Base-by-base conservation (phyloP, 2,888 invertebrate species). In the Acleris emargana region DNA sequence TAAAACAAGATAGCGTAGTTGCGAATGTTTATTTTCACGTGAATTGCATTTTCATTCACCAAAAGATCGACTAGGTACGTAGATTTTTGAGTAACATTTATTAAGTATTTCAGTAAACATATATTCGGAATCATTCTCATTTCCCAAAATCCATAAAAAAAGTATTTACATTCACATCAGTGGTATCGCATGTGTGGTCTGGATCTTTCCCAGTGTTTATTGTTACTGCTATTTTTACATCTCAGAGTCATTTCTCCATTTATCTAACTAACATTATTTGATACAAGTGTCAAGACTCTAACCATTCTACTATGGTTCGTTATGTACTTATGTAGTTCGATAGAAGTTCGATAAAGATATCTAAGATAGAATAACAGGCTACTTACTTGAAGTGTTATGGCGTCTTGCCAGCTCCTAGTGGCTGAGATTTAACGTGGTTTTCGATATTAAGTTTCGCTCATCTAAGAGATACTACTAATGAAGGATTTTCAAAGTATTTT, bases 161-260 rank as follows among this genome's bases (percentile, higher is more conserved):
- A 58, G 25, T 50, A 50, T 59, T 64, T 55, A 60, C 64, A 60
- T 47, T 25, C 11, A 59, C 50, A 43, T 25, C 64, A 50, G 32
- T 50, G 38, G 55, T 57, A 32, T 25, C 16, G 54, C 55, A 25
- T 57, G 54, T 54, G 54, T 13, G 42, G n/a, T 53, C 49, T 67
- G 69, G 53, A 68, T 53, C 54, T 51, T 51, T 67, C 67, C 68
- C 67, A 62, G 68, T 62, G 67, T 70, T 68, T 72, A 67, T 68
- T 68, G 64, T 68, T 66, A 58, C 47, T 57, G 42, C 66, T 67
- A 64, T 71, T 71, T 67, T 55, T 63, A 62, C 52, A 60, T 45
- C 20, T 45, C 43, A 16, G 28, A 50, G 43, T 60, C 64, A 51
- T 9, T 64, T 49, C 28, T 32, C 43, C 28, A 20, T 64, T 64